A percentile compares a stretch with the other conserved stretches of the same genome.
These are phyloP conservation scores for Galeopterus variegatus DNA, from an alignment of 2,113 vertebrate genomes.

Conservation along the genomic window DNA sequence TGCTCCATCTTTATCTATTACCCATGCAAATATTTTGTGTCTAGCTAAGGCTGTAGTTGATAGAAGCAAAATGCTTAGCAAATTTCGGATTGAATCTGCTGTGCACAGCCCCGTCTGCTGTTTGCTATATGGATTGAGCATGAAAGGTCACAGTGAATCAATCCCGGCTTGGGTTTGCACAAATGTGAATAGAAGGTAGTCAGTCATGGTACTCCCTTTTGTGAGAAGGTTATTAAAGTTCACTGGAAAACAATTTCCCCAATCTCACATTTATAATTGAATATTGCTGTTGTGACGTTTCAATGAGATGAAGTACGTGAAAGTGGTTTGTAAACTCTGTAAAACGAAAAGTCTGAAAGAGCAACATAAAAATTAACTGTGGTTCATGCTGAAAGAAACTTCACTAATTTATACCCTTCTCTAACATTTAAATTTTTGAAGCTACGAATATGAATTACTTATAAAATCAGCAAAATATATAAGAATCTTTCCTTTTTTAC, in stretches of 20 bases:
- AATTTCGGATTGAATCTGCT: slow-evolving; percentile 81
- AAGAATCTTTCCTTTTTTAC: neutral
- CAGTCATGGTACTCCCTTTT: slow-evolving; percentile 86
- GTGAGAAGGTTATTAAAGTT: slow-evolving; percentile 89
- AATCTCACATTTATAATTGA: slow-evolving; percentile 85
- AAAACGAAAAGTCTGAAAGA: slow-evolving; percentile 71
- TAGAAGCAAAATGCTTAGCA: slow-evolving; percentile 81
- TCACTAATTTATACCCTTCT: neutral
- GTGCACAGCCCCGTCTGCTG: slow-evolving; percentile 77
- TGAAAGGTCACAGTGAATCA: slow-evolving; percentile 87
- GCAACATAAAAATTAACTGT: neutral
- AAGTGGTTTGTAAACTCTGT: slow-evolving; percentile 70
- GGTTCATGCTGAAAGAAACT: neutral
- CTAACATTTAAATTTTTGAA: slow-evolving; percentile 53
- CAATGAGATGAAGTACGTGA: slow-evolving; percentile 77
- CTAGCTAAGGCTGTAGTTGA: slow-evolving; percentile 78
- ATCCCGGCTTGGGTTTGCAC: slow-evolving; percentile 79
- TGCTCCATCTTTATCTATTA: slow-evolving; percentile 80
- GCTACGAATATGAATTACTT: neutral
- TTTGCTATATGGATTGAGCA: slow-evolving; percentile 83
- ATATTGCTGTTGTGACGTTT: slow-evolving; percentile 80
- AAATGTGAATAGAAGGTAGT: slow-evolving; percentile 85
- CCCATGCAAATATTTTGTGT: slow-evolving; percentile 84
- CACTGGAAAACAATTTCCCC: slow-evolving; percentile 86
- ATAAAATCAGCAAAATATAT: neutral